Evolutionary conservation across 2,797 vertebrate species (phyloP), one percentile per base, ranked within the genome.

Genomic region (Poecilia gillii): DNA sequence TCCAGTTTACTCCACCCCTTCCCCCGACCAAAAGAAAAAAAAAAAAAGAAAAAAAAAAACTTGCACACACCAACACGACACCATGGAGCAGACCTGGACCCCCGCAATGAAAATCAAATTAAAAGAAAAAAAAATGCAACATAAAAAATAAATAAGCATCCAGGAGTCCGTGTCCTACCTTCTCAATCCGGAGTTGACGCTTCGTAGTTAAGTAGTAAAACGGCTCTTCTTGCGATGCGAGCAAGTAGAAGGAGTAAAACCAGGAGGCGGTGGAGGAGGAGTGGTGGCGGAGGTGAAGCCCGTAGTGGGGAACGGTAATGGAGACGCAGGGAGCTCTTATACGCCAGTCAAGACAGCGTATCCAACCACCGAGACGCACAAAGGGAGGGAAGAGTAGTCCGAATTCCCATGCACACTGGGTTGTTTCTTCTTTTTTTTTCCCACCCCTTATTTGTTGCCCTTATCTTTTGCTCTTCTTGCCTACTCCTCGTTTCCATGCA

Each of bases 331-430:
- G 78, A 89, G 92, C 90, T 95, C 94, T 95, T 96, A 95, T 94
- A 95, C 85, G 81, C 83, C 79, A 86, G 90, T 88, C 90, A 80
- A 88, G 87, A 88, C 89, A 89, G 89, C 90, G 92, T 88, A 87
- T 91, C 88, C 92, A 93, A 84, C 83, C 79, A 88, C 64, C 81
- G 87, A 91, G 90, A 93, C 91, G 91, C 91, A 82, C 86, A 83
- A 77, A 84, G 84, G 86, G 84, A 87, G 91, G 84, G 81, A 72
- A 83, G 84, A 82, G 81, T 84, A 78, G 88, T 91, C 88, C 90
- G 84, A 89, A 92, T 95, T 95, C 92, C 94, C 94, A 95, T 95
- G 91, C 91, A 94, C 91, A 55, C 88, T 72, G 90, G 90, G 80
- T 77, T 45, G 20, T 8, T 8, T 43, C 1, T 43, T 8, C 1